phyloP scores from a whole-genome alignment of 2,797 vertebrate species.

The Clarias pachynema region DNA sequence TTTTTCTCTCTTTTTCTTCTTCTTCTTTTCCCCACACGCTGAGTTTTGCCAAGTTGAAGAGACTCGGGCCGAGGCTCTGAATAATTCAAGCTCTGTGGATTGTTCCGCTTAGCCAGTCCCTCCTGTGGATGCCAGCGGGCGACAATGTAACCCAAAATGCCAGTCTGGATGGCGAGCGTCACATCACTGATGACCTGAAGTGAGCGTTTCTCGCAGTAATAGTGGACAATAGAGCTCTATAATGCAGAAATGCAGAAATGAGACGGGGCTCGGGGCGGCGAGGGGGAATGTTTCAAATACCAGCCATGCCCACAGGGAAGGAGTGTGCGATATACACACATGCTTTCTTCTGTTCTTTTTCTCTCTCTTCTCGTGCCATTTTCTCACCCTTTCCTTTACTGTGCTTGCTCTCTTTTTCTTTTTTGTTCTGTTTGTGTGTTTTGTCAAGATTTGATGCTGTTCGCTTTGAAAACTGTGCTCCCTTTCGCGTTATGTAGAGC shows the following conservation, averaged over 20 bases:
- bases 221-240: constrained; percentile 9
- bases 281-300: constrained; percentile 27
- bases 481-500: not conserved
- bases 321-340: not conserved
- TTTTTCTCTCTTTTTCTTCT: not conserved
- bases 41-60: constrained; percentile 29
- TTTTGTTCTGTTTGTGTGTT: not conserved
- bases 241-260: not conserved
- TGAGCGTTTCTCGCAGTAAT: constrained; percentile 4
- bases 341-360: not conserved
- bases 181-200: not conserved
- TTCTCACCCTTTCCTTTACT: constrained; percentile 4
- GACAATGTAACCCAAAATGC: constrained; percentile 54
- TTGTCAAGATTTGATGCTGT: not conserved
- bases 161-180: constrained; percentile 43
- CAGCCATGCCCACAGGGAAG: constrained; percentile 23
- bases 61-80: constrained; percentile 59
- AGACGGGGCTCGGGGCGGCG: not conserved
- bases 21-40: not conserved
- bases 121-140: constrained; percentile 60
- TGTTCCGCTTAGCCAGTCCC: constrained; percentile 68
- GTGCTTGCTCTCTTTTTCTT: not conserved
- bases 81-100: constrained; percentile 71
- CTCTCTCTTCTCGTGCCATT: not conserved
- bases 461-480: not conserved